Evolutionary conservation across 2,888 invertebrate species (phyloP).

Genomic region (Cephus sareptanus): DNA sequence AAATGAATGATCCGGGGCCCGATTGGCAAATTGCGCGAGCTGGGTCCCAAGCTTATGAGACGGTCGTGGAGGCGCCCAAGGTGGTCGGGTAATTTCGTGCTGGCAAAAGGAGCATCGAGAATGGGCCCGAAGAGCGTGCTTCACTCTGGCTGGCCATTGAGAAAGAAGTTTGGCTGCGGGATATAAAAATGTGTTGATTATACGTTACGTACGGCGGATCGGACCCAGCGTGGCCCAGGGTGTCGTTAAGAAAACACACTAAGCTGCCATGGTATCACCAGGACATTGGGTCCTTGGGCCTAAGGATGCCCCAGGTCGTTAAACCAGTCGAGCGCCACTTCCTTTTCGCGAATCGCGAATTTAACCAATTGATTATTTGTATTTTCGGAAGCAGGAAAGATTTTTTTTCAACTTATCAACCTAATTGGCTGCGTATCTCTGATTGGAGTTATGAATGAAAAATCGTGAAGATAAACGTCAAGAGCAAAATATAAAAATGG

Average conservation of each 20-base stretch:
- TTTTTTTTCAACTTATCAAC: neutral
- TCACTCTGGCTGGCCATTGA: constrained; percentile 47
- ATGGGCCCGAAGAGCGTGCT: constrained; percentile 20
- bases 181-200: constrained; percentile 67
- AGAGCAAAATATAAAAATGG: neutral
- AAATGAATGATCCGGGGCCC: constrained; percentile 55
- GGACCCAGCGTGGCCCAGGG: constrained; percentile 32
- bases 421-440: neutral
- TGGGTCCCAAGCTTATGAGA: constrained; percentile 36
- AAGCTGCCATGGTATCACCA: constrained; percentile 13
- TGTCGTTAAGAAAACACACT: constrained; percentile 60
- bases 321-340: constrained; percentile 4
- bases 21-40: constrained; percentile 63
- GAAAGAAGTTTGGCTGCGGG: constrained; percentile 59
- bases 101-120: constrained; percentile 46
- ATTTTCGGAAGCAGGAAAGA: neutral
- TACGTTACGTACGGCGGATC: constrained; percentile 52
- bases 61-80: constrained; percentile 60
- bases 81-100: constrained; percentile 65
- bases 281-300: neutral
- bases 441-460: neutral
- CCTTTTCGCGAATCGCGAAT: neutral
- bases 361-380: neutral
- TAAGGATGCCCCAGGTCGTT: neutral
- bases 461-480: neutral